Evolutionary conservation across 2,888 invertebrate genomes (phyloP).

Genomic region (Lordiphosa andalusiaca): DNA sequence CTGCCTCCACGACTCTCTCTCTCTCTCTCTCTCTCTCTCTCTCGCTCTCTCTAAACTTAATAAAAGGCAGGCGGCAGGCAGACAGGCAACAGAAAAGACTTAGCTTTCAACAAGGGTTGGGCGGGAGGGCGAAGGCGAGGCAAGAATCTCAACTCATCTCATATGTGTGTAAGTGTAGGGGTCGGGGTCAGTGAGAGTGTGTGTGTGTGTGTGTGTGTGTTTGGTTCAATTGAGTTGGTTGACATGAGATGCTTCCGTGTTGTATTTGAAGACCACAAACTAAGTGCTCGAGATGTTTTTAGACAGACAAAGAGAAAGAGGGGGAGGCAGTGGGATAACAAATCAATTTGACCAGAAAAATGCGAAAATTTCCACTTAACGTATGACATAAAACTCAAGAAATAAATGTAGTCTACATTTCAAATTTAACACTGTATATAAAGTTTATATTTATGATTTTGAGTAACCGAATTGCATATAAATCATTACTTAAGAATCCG

Average conservation of each 20-base stretch:
- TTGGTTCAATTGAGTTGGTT: constrained; percentile 60
- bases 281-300: constrained; percentile 9
- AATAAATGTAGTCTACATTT: too few species aligned
- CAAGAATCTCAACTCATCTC: constrained; percentile 13
- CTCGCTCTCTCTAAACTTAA: constrained; percentile 21
- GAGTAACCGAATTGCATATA: too few species aligned
- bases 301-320: background rate
- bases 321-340: constrained; percentile 1
- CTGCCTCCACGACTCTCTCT: constrained; percentile 23
- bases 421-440: too few species aligned
- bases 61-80: constrained; percentile 7
- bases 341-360: too few species aligned
- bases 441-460: too few species aligned
- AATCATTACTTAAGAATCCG: too few species aligned
- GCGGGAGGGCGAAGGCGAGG: constrained; percentile 2
- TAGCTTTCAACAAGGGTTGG: background rate
- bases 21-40: constrained; percentile 23
- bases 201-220: background rate
- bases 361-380: too few species aligned
- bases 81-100: constrained; percentile 2
- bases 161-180: constrained; percentile 27
- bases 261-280: constrained; percentile 28
- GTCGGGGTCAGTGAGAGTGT: constrained; percentile 39
- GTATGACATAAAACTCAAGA: too few species aligned
- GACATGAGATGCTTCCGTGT: constrained; percentile 58